These are phyloP conservation scores for Sinohyriopsis cumingii DNA, from an alignment of 2,888 invertebrate genomes.

Conservation along the genomic window DNA sequence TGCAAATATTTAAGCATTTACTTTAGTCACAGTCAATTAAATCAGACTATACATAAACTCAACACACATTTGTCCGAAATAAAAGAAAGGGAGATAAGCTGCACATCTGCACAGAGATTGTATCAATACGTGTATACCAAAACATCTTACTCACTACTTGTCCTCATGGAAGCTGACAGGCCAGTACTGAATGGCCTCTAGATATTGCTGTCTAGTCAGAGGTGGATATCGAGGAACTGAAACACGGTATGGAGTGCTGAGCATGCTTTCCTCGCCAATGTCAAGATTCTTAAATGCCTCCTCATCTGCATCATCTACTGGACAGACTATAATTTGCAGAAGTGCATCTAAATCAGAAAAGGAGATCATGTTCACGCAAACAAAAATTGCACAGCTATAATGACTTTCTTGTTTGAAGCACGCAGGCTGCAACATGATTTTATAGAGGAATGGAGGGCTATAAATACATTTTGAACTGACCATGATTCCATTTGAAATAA, in stretches of 20 bases:
- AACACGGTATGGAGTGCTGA: slow-evolving; percentile 33
- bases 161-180: slow-evolving; percentile 70
- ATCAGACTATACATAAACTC: too few species aligned
- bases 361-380: too few species aligned
- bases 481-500: too few species aligned
- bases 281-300: neutral
- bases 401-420: too few species aligned
- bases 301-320: slow-evolving; percentile 5
- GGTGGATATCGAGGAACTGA: slow-evolving; percentile 58
- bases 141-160: slow-evolving; percentile 52
- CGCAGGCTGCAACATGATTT: too few species aligned
- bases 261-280: slow-evolving; percentile 2
- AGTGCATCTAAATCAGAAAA: slow-evolving; percentile 3
- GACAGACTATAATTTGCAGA: slow-evolving; percentile 4
- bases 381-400: too few species aligned
- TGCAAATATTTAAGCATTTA: too few species aligned
- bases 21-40: too few species aligned
- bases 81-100: neutral
- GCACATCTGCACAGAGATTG: neutral
- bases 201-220: slow-evolving; percentile 63
- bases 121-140: slow-evolving; percentile 1
- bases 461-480: too few species aligned
- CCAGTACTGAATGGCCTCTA: slow-evolving; percentile 60
- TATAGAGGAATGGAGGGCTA: too few species aligned
- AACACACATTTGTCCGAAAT: too few species aligned